These are phyloP conservation scores for Lamellibrachia columna DNA, from an alignment of 2,888 invertebrate genomes.

Conservation along the genomic window DNA sequence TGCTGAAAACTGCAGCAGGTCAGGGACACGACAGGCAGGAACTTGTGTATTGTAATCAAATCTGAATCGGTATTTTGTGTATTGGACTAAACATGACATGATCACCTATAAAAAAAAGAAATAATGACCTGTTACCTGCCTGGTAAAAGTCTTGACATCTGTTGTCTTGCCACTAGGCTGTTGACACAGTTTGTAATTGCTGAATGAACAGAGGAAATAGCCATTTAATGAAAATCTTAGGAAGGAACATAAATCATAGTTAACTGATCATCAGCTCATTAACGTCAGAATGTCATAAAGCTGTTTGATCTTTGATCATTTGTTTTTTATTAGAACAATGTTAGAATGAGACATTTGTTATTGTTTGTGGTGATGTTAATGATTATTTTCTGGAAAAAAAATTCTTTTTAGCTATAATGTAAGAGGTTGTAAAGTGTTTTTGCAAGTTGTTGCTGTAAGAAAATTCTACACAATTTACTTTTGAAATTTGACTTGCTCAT, in stretches of 20 bases:
- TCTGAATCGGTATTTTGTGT: too few species aligned
- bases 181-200: background rate
- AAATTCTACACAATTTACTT: background rate
- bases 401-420: background rate
- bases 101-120: too few species aligned
- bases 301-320: background rate
- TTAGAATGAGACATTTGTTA: background rate
- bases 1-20: too few species aligned
- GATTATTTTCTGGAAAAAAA: background rate
- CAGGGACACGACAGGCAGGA: too few species aligned
- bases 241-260: background rate
- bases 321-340: background rate
- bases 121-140: too few species aligned
- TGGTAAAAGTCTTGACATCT: too few species aligned
- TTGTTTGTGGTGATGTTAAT: background rate
- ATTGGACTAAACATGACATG: too few species aligned
- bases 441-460: background rate
- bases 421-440: background rate
- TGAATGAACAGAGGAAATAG: background rate
- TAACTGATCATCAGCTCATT: background rate
- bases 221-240: background rate
- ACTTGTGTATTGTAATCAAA: too few species aligned
- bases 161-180: background rate
- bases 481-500: background rate
- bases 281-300: background rate